Conservation (phyloP, 2,113 vertebrate species). For the Ramphastos sulfuratus region DNA sequence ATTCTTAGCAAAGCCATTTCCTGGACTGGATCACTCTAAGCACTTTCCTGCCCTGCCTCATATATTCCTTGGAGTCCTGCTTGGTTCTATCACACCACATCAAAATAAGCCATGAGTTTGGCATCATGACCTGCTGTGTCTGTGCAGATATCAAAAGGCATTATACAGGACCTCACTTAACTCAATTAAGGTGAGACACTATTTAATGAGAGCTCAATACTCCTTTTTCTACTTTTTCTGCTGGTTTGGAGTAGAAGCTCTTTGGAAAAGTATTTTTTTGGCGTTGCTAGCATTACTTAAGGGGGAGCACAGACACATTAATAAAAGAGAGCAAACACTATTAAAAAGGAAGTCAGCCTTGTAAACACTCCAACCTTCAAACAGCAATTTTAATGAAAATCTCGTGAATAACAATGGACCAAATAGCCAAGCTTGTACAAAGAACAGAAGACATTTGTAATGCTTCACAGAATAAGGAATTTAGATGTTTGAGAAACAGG, state of each 20-base stretch:
- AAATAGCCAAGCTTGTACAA: not conserved
- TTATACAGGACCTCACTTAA: not conserved
- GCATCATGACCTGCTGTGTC: not conserved
- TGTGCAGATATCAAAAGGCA: not conserved
- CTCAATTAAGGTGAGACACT: not conserved
- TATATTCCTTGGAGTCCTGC: not conserved
- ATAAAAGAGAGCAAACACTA: not conserved
- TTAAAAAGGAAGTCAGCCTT: not conserved
- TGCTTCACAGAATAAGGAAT: not conserved
- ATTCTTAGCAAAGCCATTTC: not conserved
- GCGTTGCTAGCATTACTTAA: not conserved
- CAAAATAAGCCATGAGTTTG: not conserved
- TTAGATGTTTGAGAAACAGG: not conserved
- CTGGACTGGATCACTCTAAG: not conserved
- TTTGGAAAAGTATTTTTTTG: not conserved
- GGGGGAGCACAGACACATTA: not conserved
- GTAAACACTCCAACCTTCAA: not conserved
- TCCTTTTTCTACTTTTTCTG: not conserved
- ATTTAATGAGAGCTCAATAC: not conserved
- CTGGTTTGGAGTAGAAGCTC: not conserved
- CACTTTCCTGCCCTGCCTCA: not conserved
- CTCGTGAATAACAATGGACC: not conserved
- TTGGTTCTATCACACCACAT: rapidly evolving
- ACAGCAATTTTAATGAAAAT: not conserved
- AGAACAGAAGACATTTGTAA: not conserved